Evolutionary conservation across 2,797 vertebrate species (phyloP), one percentile per base, ranked within the genome.

Genomic region (Tragelaphus oryx): DNA sequence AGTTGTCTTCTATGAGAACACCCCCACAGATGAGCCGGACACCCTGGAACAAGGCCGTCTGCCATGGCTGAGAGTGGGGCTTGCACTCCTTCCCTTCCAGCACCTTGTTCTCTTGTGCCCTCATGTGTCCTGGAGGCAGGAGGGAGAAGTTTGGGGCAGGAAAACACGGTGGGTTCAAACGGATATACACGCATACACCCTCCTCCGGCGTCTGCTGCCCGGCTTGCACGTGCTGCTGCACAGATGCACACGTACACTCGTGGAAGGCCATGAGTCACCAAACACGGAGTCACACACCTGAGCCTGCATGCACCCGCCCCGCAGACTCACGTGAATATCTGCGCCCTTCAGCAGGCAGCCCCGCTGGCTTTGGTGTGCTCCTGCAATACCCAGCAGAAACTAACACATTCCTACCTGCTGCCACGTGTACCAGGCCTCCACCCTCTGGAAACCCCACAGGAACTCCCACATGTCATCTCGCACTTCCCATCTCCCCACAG

Each of bases 1-100:
- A 98, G 33, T 37, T 59, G 60, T 83, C 26, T 8, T 83, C 44
- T 1, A 98, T 79, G n/a, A 98, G 97, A 68, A 96, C 97, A 2
- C 91, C 97, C 71, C 97, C 97, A 0, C 97, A 98, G 1, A 96
- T 24, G 8, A 95, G 93, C 2, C 14, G 82, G 18, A 5, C 0
- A 0, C 80, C 84, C 86, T 97, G 90, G 60, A 95, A 97, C 87
- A 98, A 90, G 89, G 91, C 97, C 0, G 88, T 33, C 93, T 97
- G 97, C 98, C 98, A 98, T 2, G 98, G 97, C 57, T 98, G 98
- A 0, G 97, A 97, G 30, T 96, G 94, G 46, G 96, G 26, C 24
- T 8, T 0, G 7, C 98, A 98, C 24, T 96, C 87, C 8, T 89
- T 41, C 17, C 96, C 97, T 2, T 26, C 54, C 46, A 97, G 87